Percentiles rank a stretch among this genome's conserved stretches.
These are phyloP conservation scores for Distichodus sexfasciatus DNA, from an alignment of 2,797 vertebrate species.

Conservation along the genomic window DNA sequence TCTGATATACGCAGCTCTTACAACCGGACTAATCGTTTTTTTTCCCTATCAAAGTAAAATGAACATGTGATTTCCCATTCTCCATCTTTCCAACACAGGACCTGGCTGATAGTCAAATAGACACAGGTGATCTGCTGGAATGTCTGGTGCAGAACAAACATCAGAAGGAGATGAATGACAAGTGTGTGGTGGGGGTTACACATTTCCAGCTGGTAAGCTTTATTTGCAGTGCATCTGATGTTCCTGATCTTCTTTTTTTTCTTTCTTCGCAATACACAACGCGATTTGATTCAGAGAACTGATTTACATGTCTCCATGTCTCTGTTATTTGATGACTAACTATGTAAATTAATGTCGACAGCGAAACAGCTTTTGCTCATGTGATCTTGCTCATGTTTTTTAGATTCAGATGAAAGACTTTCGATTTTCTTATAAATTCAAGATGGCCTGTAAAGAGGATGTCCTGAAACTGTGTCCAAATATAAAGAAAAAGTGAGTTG, in stretches of 20 bases:
- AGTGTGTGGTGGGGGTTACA: slow-evolving; percentile 90
- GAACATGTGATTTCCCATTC: not conserved
- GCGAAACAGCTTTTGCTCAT: not conserved
- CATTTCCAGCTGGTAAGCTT: slow-evolving; percentile 94
- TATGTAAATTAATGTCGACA: not conserved
- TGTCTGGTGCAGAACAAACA: slow-evolving; percentile 96
- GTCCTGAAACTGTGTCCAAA: slow-evolving; percentile 96
- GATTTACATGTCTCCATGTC: not conserved
- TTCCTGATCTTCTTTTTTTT: not conserved
- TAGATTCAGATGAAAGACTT: slow-evolving; percentile 99
- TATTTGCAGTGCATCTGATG: not conserved
- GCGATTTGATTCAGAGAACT: not conserved
- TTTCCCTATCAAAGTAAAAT: not conserved
- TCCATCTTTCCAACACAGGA: slow-evolving; percentile 27
- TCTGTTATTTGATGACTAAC: not conserved
- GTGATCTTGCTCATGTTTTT: not conserved
- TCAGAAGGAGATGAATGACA: slow-evolving; percentile 98
- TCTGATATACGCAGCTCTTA: not conserved
- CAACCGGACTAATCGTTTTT: too few relatives aligned
- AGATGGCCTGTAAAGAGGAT: slow-evolving; percentile 98
- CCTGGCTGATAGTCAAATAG: slow-evolving; percentile 93
- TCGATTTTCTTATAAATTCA: slow-evolving; percentile 97
- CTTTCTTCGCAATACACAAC: not conserved
- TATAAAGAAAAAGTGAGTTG: slow-evolving; percentile 94
- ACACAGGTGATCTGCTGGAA: slow-evolving; percentile 94